phyloP scores from a whole-genome alignment of 1,140 invertebrate species.

The Tetragnatha versicolor region DNA sequence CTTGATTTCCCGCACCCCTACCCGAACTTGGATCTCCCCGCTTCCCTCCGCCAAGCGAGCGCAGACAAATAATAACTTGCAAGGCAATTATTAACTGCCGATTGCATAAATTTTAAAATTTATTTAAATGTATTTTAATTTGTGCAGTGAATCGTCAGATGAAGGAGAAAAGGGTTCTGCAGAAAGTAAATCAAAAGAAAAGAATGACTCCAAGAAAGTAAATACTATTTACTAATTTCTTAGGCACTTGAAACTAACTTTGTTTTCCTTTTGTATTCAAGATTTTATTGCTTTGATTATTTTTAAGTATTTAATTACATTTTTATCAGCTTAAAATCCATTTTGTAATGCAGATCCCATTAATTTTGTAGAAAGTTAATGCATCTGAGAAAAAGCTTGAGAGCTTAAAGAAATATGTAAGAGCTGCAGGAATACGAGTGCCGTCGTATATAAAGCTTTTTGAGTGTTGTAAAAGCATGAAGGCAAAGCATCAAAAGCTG shows the following conservation, averaged over 20 bases:
- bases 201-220: too few relatives aligned
- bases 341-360: not conserved
- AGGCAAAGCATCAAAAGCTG: constrained; percentile 38
- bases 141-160: too few relatives aligned
- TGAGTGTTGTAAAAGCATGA: constrained; percentile 28
- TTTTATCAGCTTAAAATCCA: not conserved
- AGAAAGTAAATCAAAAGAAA: too few relatives aligned
- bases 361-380: not conserved
- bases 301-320: not conserved
- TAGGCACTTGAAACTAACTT: not conserved
- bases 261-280: not conserved
- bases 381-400: constrained; percentile 28
- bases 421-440: constrained; percentile 35
- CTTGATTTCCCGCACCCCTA: too few relatives aligned
- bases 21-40: too few relatives aligned
- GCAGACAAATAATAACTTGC: too few relatives aligned
- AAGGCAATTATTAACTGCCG: too few relatives aligned
- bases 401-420: constrained; percentile 37
- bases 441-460: constrained; percentile 22
- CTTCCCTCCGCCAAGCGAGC: too few relatives aligned
- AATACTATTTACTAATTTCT: not conserved
- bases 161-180: too few relatives aligned
- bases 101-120: too few relatives aligned
- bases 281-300: not conserved
- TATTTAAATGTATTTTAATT: too few relatives aligned